These are phyloP conservation scores for Todiramphus saurophagus DNA, from an alignment of 2,113 vertebrate genomes.

Conservation along the genomic window DNA sequence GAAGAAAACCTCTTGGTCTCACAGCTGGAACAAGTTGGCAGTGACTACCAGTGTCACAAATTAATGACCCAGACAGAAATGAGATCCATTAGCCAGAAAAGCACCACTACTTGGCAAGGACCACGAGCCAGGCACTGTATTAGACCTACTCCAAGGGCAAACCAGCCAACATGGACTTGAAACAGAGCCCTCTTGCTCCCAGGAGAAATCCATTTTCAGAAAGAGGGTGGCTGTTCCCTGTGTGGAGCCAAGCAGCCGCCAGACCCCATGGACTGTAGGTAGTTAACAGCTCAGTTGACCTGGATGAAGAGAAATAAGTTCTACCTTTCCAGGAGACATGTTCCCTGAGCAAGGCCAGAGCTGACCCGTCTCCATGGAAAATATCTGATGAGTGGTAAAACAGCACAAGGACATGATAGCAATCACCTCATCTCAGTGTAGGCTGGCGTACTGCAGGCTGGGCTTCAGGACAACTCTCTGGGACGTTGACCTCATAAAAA, in stretches of 20 bases:
- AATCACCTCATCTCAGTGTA: background rate
- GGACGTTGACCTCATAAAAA: background rate
- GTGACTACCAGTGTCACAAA: background rate
- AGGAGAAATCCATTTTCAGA: background rate
- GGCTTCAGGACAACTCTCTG: background rate
- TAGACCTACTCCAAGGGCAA: fast-evolving
- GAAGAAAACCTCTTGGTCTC: background rate
- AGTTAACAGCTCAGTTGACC: background rate
- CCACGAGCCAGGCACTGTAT: background rate
- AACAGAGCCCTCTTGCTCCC: background rate
- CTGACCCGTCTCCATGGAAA: background rate
- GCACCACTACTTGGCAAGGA: background rate
- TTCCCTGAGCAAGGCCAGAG: background rate
- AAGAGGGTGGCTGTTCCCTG: background rate
- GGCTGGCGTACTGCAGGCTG: background rate
- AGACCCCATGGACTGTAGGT: background rate
- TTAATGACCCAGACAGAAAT: background rate
- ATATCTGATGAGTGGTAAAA: background rate
- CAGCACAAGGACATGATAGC: background rate
- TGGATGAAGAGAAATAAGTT: background rate
- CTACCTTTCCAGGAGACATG: background rate
- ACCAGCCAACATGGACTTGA: background rate
- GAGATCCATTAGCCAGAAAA: fast-evolving
- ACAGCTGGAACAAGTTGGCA: background rate
- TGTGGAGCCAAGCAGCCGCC: background rate